These are phyloP conservation scores for Macroglossus sobrinus DNA, from an alignment of 2,113 vertebrate species.

Conservation along the genomic window DNA sequence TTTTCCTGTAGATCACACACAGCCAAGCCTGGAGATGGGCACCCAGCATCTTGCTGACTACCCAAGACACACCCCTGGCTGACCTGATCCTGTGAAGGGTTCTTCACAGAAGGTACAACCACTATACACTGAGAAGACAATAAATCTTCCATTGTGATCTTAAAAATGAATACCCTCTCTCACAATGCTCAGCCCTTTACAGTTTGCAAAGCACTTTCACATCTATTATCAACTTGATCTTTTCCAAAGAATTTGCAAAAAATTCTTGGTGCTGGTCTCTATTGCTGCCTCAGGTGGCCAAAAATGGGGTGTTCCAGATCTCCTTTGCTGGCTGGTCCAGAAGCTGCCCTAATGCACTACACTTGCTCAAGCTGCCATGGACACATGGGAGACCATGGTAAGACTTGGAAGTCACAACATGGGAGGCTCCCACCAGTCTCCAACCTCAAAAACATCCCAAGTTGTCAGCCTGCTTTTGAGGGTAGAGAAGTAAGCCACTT, in stretches of 20 bases:
- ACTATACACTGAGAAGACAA: neutral
- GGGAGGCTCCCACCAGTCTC: neutral
- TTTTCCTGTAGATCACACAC: neutral
- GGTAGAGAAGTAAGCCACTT: neutral
- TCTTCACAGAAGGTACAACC: neutral
- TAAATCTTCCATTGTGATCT: neutral
- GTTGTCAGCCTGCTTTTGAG: neutral
- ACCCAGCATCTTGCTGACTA: neutral
- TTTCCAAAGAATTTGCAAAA: neutral
- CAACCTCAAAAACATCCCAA: neutral
- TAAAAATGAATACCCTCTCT: neutral
- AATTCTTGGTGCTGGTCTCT: neutral
- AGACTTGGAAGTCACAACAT: neutral
- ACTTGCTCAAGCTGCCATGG: neutral
- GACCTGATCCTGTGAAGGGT: neutral
- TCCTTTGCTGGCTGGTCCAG: neutral
- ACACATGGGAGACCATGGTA: accelerated
- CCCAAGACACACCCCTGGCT: neutral
- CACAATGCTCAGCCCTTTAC: neutral
- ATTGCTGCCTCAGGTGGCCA: neutral
- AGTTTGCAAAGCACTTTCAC: neutral
- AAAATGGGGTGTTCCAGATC: neutral
- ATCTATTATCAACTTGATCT: neutral
- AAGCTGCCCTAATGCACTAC: neutral
- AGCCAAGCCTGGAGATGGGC: neutral